Percentiles rank a stretch among this genome's conserved stretches.
Conservation (phyloP, 2,888 invertebrate species). For the Cheilosia vulpina region DNA sequence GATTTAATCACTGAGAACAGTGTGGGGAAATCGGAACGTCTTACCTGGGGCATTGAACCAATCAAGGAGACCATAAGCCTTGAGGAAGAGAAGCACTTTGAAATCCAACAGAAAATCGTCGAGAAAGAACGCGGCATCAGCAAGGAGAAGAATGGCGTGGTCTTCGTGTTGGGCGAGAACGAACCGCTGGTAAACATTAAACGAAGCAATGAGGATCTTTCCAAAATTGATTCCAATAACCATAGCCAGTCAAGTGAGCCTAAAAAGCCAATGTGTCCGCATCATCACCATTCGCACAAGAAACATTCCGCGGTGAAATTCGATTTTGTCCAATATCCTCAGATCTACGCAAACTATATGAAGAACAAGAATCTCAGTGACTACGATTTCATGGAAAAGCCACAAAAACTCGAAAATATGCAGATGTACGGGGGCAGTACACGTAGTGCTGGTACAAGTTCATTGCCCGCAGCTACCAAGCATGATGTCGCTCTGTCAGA, state of each 20-base stretch:
- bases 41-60: constrained; percentile 83
- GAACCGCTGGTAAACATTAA: constrained; percentile 88
- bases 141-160: constrained; percentile 83
- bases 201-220: constrained; percentile 82
- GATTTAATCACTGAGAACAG: constrained; percentile 83
- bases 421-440: constrained; percentile 43
- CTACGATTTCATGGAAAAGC: constrained; percentile 79
- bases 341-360: constrained; percentile 90
- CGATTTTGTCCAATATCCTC: constrained; percentile 89
- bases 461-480: constrained; percentile 58
- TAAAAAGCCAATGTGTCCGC: constrained; percentile 78
- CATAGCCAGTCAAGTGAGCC: constrained; percentile 11
- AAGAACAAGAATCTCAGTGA: constrained; percentile 88
- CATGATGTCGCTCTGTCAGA: constrained; percentile 79
- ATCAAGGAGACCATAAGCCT: constrained; percentile 81
- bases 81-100: constrained; percentile 79
- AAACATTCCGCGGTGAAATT: constrained; percentile 90
- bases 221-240: constrained; percentile 37
- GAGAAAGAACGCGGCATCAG: constrained; percentile 46
- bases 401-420: constrained; percentile 79
- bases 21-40: constrained; percentile 81
- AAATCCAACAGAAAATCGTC: constrained; percentile 48
- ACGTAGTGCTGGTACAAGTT: constrained; percentile 47
- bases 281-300: constrained; percentile 83
- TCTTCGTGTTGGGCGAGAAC: constrained; percentile 89